Evolutionary conservation across 2,797 vertebrate species (phyloP).

Genomic region (Enteromius mattozi): DNA sequence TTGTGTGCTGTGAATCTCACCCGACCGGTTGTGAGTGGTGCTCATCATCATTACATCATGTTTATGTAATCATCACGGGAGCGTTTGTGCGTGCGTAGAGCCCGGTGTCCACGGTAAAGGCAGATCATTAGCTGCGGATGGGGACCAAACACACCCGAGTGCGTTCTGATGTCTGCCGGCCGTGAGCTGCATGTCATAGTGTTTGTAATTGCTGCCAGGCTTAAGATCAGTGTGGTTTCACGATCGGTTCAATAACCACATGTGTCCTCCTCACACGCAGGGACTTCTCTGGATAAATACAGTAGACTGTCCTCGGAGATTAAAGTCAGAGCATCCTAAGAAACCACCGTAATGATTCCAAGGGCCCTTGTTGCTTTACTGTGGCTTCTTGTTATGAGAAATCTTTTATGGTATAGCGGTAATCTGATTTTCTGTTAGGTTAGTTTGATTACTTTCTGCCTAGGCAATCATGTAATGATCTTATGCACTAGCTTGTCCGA

Average conservation of each 20-base stretch:
- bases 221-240: constrained; percentile 39
- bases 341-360: constrained; percentile 45
- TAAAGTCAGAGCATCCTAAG: constrained; percentile 4
- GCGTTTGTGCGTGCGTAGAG: constrained; percentile 26
- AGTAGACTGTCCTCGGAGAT: constrained; percentile 39
- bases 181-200: constrained; percentile 44
- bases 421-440: constrained; percentile 31
- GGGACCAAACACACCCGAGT: not conserved
- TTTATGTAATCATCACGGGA: constrained; percentile 45
- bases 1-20: constrained; percentile 58
- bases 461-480: constrained; percentile 26
- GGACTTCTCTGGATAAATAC: constrained; percentile 22
- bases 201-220: constrained; percentile 35
- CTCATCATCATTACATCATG: constrained; percentile 55
- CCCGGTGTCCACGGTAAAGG: constrained; percentile 24
- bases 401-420: constrained; percentile 19
- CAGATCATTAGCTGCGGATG: constrained; percentile 20
- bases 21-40: constrained; percentile 52
- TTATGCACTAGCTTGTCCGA: constrained; percentile 16
- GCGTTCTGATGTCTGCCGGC: constrained; percentile 29
- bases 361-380: constrained; percentile 7
- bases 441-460: constrained; percentile 9
- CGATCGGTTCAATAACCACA: constrained; percentile 45
- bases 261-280: constrained; percentile 33
- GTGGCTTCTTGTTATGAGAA: constrained; percentile 40